Percentiles rank a stretch among this genome's conserved stretches.
These are phyloP conservation scores for Diacarnus erythraeanus DNA, from an alignment of 37 sponge, comb jelly and placozoan genomes.

Conservation along the genomic window DNA sequence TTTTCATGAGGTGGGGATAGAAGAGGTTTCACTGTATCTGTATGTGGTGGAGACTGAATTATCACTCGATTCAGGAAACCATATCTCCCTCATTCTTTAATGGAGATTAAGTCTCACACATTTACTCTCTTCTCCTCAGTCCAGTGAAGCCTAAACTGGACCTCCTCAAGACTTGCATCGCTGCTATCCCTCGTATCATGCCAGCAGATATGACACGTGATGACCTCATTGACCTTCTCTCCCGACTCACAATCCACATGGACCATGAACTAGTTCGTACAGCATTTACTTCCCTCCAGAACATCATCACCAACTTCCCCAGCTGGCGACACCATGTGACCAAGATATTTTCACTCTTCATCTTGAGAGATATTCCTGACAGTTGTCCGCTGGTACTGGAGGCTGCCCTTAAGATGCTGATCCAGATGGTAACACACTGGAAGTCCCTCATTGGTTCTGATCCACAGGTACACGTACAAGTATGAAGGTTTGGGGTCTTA, in stretches of 20 bases:
- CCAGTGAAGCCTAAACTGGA: conserved; percentile 88
- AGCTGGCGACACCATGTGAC: conserved; percentile 64
- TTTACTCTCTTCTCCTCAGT: conserved; percentile 1
- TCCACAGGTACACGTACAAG: conserved; percentile 6
- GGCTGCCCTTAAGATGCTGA: conserved; percentile 62
- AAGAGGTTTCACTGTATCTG: too few relatives aligned
- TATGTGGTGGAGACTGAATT: too few relatives aligned
- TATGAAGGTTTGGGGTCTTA: not conserved
- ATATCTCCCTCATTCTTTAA: not conserved
- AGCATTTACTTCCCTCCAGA: conserved; percentile 71
- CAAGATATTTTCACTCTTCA: conserved; percentile 69
- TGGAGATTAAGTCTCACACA: too few relatives aligned
- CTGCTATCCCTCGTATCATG: conserved; percentile 84
- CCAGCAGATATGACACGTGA: conserved; percentile 72
- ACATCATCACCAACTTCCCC: conserved; percentile 79
- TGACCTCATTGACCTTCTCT: conserved; percentile 81
- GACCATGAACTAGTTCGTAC: conserved; percentile 84
- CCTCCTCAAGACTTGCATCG: conserved; percentile 93
- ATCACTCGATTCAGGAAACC: too few relatives aligned
- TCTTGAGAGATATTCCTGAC: conserved; percentile 88
- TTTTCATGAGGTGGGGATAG: too few relatives aligned
- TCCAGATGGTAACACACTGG: conserved; percentile 83
- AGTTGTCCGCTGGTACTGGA: conserved; percentile 85
- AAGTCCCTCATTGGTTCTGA: conserved; percentile 48
- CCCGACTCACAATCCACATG: conserved; percentile 88